phyloP scores from a whole-genome alignment of 2,797 vertebrate genomes.

The Macropus fuliginosus region DNA sequence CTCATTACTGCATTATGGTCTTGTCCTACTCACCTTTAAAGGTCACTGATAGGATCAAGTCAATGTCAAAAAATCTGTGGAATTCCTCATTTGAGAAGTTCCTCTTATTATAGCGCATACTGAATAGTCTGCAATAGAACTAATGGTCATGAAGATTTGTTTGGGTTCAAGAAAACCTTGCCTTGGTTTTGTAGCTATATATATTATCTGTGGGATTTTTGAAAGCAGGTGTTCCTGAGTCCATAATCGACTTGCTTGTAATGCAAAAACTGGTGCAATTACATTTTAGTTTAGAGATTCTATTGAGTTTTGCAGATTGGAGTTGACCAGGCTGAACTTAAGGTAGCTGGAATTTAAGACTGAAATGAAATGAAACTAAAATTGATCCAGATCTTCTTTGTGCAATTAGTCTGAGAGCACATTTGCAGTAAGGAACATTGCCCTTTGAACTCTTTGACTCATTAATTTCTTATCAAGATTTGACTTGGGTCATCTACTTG shows the following conservation, averaged over 20 bases:
- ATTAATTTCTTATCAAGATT: neutral
- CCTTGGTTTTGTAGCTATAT: neutral
- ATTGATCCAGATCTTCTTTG: neutral
- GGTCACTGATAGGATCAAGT: neutral
- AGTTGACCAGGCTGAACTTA: neutral
- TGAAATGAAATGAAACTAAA: neutral
- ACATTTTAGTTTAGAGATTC: neutral
- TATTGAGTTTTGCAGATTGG: neutral
- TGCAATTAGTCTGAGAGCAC: neutral
- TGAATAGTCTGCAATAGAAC: neutral
- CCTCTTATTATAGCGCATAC: neutral
- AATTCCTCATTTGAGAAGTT: neutral
- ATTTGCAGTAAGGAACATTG: neutral
- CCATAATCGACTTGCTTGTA: neutral
- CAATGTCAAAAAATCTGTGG: neutral
- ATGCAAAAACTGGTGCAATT: neutral
- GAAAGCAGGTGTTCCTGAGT: neutral
- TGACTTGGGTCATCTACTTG: neutral
- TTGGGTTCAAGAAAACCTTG: neutral
- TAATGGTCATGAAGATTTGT: neutral
- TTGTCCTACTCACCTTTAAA: neutral
- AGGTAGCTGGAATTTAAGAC: neutral
- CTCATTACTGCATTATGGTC: neutral
- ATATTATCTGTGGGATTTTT: neutral
- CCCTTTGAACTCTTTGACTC: neutral